phyloP scores from a whole-genome alignment of 2,113 vertebrate genomes.

The Meles meles region DNA sequence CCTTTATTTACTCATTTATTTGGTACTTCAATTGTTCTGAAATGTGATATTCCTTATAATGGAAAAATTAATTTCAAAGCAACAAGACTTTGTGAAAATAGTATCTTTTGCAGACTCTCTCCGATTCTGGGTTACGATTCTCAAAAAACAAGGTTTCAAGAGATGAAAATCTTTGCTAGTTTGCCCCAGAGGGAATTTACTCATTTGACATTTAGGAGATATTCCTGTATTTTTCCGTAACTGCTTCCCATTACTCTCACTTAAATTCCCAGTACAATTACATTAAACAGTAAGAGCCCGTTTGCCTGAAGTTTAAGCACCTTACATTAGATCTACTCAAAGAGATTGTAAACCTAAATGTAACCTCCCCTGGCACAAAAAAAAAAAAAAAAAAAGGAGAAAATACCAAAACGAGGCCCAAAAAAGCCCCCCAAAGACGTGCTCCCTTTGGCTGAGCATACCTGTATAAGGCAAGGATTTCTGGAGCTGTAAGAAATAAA shows the following conservation, averaged over 20 bases:
- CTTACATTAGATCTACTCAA: not conserved
- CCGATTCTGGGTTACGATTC: not conserved
- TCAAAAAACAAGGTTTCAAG: not conserved
- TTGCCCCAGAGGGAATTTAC: conserved; percentile 19
- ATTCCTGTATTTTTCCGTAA: not conserved
- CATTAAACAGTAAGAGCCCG: not conserved
- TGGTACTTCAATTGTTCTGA: not conserved
- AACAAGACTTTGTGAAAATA: not conserved
- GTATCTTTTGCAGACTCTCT: not conserved
- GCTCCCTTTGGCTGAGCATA: not conserved
- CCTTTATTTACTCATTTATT: not conserved
- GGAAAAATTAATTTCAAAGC: conserved; percentile 11
- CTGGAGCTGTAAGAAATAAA: not conserved
- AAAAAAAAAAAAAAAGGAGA: no score
- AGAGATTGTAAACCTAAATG: not conserved
- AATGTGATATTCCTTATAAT: not conserved
- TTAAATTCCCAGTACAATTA: not conserved
- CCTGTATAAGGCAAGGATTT: not conserved
- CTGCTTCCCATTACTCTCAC: not conserved
- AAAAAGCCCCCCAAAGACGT: not conserved
- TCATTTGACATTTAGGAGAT: not conserved
- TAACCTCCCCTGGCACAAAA: not conserved
- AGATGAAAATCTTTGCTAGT: not conserved
- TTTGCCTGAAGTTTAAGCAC: not conserved
- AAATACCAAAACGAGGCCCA: not conserved